Conservation (phyloP, 2,888 invertebrate species). For the Seira ritae region DNA sequence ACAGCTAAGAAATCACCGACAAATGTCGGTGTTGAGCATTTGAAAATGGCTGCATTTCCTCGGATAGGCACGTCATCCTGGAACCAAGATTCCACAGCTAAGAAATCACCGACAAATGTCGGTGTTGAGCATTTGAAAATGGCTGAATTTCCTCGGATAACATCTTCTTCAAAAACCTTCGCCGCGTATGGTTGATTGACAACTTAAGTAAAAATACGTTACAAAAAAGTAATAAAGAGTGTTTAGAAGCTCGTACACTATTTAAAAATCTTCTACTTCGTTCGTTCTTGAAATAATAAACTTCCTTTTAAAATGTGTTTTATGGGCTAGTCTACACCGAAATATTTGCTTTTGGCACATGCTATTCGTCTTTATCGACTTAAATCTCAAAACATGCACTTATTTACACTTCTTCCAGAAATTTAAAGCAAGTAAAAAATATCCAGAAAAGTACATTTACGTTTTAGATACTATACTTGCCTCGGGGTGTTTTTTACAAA, state of each 20-base stretch:
- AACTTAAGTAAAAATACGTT: slow-evolving; percentile 76
- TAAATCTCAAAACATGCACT: not conserved
- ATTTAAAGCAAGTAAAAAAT: not conserved
- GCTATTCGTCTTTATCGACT: not conserved
- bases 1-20: slow-evolving; percentile 85
- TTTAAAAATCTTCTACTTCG: not conserved
- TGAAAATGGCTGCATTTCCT: slow-evolving; percentile 84
- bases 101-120: slow-evolving; percentile 85
- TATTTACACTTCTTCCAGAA: not conserved
- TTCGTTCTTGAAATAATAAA: too few relatives aligned
- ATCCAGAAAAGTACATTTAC: too few relatives aligned
- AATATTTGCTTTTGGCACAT: not conserved
- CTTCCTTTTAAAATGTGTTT: too few relatives aligned
- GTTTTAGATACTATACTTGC: too few relatives aligned
- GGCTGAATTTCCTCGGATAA: slow-evolving; percentile 84
- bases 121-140: slow-evolving; percentile 85
- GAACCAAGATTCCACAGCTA: slow-evolving; percentile 84
- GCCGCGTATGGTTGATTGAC: slow-evolving; percentile 85
- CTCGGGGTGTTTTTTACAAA: too few relatives aligned
- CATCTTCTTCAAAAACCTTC: slow-evolving; percentile 84
- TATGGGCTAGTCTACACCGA: too few relatives aligned
- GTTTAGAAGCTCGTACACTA: too few relatives aligned
- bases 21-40: slow-evolving; percentile 85
- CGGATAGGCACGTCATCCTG: slow-evolving; percentile 80
- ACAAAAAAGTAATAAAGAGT: not conserved